These are phyloP conservation scores for Toxonevra muliebris DNA, from an alignment of 2,888 invertebrate genomes.

Conservation along the genomic window DNA sequence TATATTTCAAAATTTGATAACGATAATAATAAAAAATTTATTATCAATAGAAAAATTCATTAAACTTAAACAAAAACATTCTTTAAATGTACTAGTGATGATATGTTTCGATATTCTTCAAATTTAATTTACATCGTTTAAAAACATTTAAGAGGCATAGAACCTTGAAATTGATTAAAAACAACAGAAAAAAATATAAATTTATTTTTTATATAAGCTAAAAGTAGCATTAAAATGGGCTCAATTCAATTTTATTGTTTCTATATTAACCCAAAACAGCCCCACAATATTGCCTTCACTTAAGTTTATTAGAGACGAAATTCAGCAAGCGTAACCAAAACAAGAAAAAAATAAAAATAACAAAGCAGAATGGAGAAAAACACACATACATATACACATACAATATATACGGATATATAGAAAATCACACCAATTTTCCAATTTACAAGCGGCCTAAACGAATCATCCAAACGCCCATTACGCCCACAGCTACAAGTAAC, in stretches of 20 bases:
- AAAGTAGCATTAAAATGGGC: slow-evolving; percentile 39
- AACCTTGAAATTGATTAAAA: too few species aligned
- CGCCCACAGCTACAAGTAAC: slow-evolving; percentile 42
- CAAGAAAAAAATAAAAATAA: slow-evolving; percentile 43
- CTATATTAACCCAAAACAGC: slow-evolving; percentile 61
- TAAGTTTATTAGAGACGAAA: slow-evolving; percentile 58
- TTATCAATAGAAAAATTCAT: too few species aligned
- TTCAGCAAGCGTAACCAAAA: slow-evolving; percentile 26
- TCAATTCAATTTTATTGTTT: slow-evolving; percentile 61
- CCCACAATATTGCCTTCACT: slow-evolving; percentile 62
- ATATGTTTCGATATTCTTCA: too few species aligned
- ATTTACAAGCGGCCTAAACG: slow-evolving; percentile 56
- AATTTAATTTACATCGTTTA: too few species aligned
- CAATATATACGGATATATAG: background rate
- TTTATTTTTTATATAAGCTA: background rate
- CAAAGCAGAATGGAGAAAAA: slow-evolving; percentile 45
- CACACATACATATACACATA: slow-evolving; percentile 32
- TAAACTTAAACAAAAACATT: too few species aligned
- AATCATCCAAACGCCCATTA: slow-evolving; percentile 30
- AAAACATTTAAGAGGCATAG: too few species aligned
- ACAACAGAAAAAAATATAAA: slow-evolving; percentile 7
- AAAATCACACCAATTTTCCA: slow-evolving; percentile 54
- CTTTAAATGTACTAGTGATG: too few species aligned
- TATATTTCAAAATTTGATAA: too few species aligned
- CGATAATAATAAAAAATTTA: too few species aligned